Conservation (phyloP, 2,797 vertebrate genomes). For the Sarcophilus harrisii region DNA sequence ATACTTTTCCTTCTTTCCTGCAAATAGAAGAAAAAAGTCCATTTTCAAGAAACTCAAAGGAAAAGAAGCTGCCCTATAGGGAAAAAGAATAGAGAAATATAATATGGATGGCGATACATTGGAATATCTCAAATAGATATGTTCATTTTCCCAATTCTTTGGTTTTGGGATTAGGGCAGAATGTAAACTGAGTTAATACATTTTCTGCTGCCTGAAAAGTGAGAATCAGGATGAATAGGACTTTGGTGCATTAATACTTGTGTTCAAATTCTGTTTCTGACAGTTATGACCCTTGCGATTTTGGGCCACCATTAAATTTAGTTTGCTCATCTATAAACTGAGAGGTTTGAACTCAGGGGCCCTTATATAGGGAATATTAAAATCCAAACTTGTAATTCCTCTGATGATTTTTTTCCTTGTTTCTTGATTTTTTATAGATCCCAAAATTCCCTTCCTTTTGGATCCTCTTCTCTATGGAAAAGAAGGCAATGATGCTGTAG, state of each 20-base stretch:
- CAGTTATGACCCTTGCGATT: background rate
- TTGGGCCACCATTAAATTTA: background rate
- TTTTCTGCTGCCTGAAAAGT: background rate
- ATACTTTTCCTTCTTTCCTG: background rate
- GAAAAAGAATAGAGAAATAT: background rate
- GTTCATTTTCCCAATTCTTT: background rate
- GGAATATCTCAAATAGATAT: background rate
- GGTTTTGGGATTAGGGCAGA: background rate
- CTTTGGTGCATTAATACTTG: background rate
- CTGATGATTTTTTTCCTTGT: constrained; percentile 5
- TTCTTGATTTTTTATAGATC: constrained; percentile 87
- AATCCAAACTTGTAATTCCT: background rate
- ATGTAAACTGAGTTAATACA: background rate
- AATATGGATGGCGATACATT: background rate
- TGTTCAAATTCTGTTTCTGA: background rate
- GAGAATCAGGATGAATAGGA: background rate
- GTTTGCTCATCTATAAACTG: background rate
- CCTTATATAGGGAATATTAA: background rate
- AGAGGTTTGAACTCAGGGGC: background rate
- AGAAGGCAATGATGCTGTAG: constrained; percentile 87
- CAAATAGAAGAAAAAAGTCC: background rate
- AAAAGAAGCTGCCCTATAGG: background rate
- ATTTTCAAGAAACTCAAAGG: background rate
- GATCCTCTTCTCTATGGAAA: constrained; percentile 85
- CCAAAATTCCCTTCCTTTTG: constrained; percentile 91